Percentiles rank a stretch among this genome's conserved stretches.
Evolutionary conservation across 1,140 invertebrate species (phyloP).

Genomic region (Drosophila ercepeae): DNA sequence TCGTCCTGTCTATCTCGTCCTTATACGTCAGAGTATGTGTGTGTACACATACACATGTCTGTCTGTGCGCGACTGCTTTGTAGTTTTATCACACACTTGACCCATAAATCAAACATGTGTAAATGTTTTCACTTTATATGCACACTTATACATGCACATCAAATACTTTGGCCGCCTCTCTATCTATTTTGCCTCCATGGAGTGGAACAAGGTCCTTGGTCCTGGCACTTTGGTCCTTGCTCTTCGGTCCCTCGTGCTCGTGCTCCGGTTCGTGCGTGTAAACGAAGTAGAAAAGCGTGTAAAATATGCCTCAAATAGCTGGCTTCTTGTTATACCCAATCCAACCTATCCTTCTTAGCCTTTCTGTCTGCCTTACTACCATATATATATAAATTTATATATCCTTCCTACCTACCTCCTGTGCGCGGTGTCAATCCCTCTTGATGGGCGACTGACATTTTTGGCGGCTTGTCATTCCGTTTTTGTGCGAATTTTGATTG

Average conservation of each 20-base stretch:
- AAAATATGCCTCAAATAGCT: slow-evolving; percentile 79
- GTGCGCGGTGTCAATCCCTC: slow-evolving; percentile 53
- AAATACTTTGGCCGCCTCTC: slow-evolving; percentile 64
- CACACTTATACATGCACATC: slow-evolving; percentile 66
- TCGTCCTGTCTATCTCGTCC: background rate
- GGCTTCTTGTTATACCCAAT: slow-evolving; percentile 43
- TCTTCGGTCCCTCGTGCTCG: slow-evolving; percentile 15
- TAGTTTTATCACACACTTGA: slow-evolving; percentile 82
- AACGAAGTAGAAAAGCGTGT: slow-evolving; percentile 67
- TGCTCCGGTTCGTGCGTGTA: slow-evolving; percentile 66
- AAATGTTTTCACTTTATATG: slow-evolving; percentile 82
- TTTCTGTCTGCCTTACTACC: background rate
- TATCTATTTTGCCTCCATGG: slow-evolving; percentile 42
- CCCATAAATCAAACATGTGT: slow-evolving; percentile 82
- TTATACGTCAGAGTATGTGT: background rate
- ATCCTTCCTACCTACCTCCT: slow-evolving; percentile 4
- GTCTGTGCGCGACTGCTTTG: slow-evolving; percentile 57
- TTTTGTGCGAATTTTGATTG: slow-evolving; percentile 67
- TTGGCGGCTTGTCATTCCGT: slow-evolving; percentile 61
- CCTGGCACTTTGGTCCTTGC: background rate
- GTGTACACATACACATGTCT: too few species aligned
- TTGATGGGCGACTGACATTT: slow-evolving; percentile 67
- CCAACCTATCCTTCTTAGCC: slow-evolving; percentile 13
- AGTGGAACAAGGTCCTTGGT: slow-evolving; percentile 33
- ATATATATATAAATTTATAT: slow-evolving; percentile 2